These are phyloP conservation scores for Grapholita molesta DNA, from an alignment of 1,140 invertebrate species.

Conservation along the genomic window DNA sequence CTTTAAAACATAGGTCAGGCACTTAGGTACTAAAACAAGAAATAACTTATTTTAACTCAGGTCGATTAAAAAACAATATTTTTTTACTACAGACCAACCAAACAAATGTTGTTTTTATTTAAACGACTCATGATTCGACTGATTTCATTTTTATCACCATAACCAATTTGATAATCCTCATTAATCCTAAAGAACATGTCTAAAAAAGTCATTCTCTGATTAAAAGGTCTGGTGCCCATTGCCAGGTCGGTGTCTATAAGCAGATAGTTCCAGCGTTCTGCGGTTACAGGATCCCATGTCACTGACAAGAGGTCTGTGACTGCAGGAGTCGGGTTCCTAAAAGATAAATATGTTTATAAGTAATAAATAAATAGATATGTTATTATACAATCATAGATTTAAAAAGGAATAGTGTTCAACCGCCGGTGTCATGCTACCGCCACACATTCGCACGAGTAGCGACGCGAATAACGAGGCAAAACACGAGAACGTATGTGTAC, in stretches of 20 bases:
- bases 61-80: too few species aligned
- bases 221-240: constrained; percentile 22
- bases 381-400: too few species aligned
- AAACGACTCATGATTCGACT: too few species aligned
- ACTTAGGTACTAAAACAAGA: too few species aligned
- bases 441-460: too few species aligned
- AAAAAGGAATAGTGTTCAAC: too few species aligned
- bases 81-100: neutral
- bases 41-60: too few species aligned
- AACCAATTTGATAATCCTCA: neutral
- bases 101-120: neutral
- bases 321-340: constrained; percentile 34
- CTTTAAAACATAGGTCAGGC: too few species aligned
- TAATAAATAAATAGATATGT: too few species aligned
- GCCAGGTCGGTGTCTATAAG: constrained; percentile 24
- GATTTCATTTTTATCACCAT: neutral
- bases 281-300: constrained; percentile 26
- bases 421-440: too few species aligned
- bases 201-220: constrained; percentile 34
- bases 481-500: too few species aligned
- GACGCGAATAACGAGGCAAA: too few species aligned
- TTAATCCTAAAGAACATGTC: constrained; percentile 32
- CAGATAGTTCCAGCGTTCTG: constrained; percentile 19
- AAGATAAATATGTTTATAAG: neutral
- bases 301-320: constrained; percentile 27